Evolutionary conservation across 2,797 vertebrate species (phyloP), one percentile per base, ranked within the genome.

Genomic region (Alcedo quadribrachys): DNA sequence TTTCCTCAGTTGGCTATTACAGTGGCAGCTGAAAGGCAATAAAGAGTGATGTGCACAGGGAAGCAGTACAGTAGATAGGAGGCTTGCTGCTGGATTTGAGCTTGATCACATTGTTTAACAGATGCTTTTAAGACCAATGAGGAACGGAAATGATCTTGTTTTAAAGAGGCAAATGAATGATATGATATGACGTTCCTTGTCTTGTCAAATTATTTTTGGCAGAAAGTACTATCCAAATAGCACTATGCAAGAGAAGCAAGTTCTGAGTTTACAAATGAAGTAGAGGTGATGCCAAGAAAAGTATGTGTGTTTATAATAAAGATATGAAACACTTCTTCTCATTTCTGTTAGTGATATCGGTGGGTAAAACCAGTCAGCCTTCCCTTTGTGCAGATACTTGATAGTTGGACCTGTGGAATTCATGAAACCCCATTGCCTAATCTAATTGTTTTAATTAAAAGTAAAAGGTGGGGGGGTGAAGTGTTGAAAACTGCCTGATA

Each of bases 1-100:
- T 32, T 84, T 87, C 28, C 51, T 67, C 79, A 45, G 67, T 28
- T 67, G 50, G 13, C 78, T 87, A 57, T 61, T 91, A 4, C 5
- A 66, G 58, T 68, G 69, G 48, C 85, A 85, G 24, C n/a, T 85
- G 51, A 81, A 89, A 60, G 66, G n/a, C 67, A 88, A 25, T 81
- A 22, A 81, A 50, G 8, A 66, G 35, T 80, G 68, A 84, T 20
- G 5, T 32, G 69, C 37, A 25, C 32, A 61, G 57, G 66, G 71
- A 81, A 63, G 81, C 48, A 76, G 21, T 48, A 11, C 15, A 25
- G 27, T 79, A 25, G 48, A 27, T 40, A 22, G 33, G 63, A 67
- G 58, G 28, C 53, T 91, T 86, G 53, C 63, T 88, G 40, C 70
- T 86, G 60, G n/a, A 22, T 88, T 91, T 2, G 10, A 60, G 11